Evolutionary conservation across 2,888 invertebrate species (phyloP).

Genomic region (Harpalus rufipes): DNA sequence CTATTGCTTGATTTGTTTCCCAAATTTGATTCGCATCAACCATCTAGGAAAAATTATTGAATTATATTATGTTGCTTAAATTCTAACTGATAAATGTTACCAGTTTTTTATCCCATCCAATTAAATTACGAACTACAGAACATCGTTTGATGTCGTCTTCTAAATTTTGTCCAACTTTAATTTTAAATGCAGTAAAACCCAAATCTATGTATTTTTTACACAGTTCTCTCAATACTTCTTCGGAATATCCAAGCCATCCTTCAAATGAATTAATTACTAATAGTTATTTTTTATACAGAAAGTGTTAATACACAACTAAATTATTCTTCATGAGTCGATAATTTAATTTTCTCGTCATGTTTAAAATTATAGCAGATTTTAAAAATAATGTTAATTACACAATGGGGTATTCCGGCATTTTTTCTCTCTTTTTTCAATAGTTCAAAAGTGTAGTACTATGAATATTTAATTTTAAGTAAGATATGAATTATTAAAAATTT

Average conservation of each 20-base stretch:
- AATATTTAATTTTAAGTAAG: no score
- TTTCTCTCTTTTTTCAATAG: no score
- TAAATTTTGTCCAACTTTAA: constrained; percentile 92
- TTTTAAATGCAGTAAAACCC: constrained; percentile 91
- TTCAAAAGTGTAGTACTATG: no score
- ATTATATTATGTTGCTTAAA: background rate
- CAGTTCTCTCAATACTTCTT: constrained; percentile 84
- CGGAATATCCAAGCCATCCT: constrained; percentile 94
- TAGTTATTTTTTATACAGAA: no score
- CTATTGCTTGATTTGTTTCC: constrained; percentile 91
- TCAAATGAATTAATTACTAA: background rate
- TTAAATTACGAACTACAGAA: constrained; percentile 84
- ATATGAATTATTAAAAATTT: no score
- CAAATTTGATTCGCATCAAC: constrained; percentile 94
- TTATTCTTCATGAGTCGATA: no score
- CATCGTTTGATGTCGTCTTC: constrained; percentile 88
- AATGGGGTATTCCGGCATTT: no score
- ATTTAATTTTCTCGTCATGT: no score
- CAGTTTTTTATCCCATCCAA: constrained; percentile 87
- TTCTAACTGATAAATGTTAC: constrained; percentile 76
- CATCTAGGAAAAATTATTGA: constrained; percentile 80
- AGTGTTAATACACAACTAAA: no score
- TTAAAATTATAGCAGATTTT: no score
- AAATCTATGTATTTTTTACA: constrained; percentile 86
- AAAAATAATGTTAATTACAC: no score